Base-by-base conservation (phyloP, 2,113 vertebrate species). In the Phylloscopus trochilus region DNA sequence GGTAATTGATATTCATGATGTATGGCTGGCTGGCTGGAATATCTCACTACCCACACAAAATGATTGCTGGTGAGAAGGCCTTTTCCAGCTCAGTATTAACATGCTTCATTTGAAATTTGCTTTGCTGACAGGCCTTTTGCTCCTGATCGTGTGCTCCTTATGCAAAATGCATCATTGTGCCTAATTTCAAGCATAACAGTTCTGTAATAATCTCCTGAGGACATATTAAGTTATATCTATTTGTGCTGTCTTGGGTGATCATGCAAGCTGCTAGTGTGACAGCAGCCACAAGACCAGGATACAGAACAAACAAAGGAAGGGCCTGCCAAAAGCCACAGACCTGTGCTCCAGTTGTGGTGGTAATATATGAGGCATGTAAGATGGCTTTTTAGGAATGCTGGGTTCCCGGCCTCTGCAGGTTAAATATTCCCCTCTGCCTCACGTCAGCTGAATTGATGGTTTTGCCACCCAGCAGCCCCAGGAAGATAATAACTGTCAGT, bases 1-100 rank as follows among this genome's bases (percentile, higher is more conserved):
- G 53, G 95, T 83, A 94, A 97, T 96, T 97, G 97, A 97, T 96
- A 97, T 96, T 97, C 95, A 80, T 81, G 75, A 94, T 97, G 75
- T 88, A 95, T 93, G 95, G 93, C 92, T 98, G 97, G 93, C 93
- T 97, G 93, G 94, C 94, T 97, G 93, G 93, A 97, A 95, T 96
- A 93, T 97, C 97, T 96, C 97, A 96, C 97, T 97, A 97, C 96
- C 94, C 96, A 95, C 97, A 97, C 91, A 93, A 58, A 96, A 93
- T 89, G 62, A 91, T 76, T 92, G 93, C 89, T 96, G 95, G 80
- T 96, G 94, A 96, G 96, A 87, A 92, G 80, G 93, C 92, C 91
- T 96, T 97, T 97, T 96, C 87, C 95, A 97, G 97, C 74, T 95
- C 87, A 58, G 53, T 64, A 56, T 90, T 92, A 93, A 72, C 28